Evolutionary conservation across 1,140 invertebrate species (phyloP), one percentile per base, ranked within the genome.

Genomic region (Chironomus tepperi): DNA sequence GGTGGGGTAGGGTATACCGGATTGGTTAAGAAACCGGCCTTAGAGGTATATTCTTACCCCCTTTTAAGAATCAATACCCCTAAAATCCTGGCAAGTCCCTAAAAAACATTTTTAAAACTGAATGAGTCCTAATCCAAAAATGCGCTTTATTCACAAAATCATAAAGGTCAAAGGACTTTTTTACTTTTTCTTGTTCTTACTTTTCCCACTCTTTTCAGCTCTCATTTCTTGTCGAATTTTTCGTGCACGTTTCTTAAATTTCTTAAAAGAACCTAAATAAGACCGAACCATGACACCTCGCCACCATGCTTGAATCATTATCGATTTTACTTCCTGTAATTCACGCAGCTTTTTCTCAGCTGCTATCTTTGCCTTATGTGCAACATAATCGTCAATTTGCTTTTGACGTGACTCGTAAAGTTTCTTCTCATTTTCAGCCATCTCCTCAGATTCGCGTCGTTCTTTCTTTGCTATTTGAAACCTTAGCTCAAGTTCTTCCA

Each of bases 251-350:
- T 86, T 86, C 43, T 81, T 82, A 70, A 78, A 78, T 76, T 85
- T 86, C 74, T 84, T 83, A 79, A 84, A 88, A 57, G 84, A 86
- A 42, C 86, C 86, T 74, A 88, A 80, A 75, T 86, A 84, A 77
- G 83, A 81, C 24, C 87, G 83, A n/a, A 87, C 86, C 87, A 88
- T 88, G 15, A 85, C 78, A 18, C 85, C 86, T 75, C 85, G 81
- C 86, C 87, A 88, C 83, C 86, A 88, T 2, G 88, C 84, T 80
- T 85, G 85, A 75, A 87, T 88, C n/a, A 1, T n/a, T 15, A 15
- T 57, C 15, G 47, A 57, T 5, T 12, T n/a, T 57, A 5, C 47
- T 57, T 57, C 47, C 47, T 57, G 47, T n/a, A 57, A 12, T 57
- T 57, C 47, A 57, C 47, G 9, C n/a, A 57, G n/a, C 0, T 12